Evolutionary conservation across 2,113 vertebrate genomes (phyloP).

Genomic region (Larimichthys polyactis): DNA sequence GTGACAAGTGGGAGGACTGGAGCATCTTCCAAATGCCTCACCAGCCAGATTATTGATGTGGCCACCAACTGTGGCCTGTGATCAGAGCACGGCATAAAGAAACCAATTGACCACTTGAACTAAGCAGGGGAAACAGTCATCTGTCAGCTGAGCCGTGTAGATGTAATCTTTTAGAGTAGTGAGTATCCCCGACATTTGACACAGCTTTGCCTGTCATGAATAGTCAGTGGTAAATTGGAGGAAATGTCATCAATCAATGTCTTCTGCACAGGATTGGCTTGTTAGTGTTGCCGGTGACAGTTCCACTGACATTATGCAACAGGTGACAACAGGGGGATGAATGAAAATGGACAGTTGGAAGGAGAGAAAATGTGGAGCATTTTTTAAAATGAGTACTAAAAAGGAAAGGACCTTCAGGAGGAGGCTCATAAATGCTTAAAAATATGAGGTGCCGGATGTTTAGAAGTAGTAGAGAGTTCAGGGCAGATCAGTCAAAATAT

Average conservation of each 20-base stretch:
- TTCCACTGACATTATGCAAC: neutral
- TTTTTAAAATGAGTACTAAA: constrained; percentile 18
- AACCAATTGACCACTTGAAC: neutral
- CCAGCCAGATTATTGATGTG: constrained; percentile 10
- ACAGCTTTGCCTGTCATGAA: constrained; percentile 12
- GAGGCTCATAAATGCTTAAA: constrained; percentile 36
- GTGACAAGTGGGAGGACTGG: constrained; percentile 9
- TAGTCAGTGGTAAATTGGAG: constrained; percentile 15
- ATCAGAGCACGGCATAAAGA: constrained; percentile 22
- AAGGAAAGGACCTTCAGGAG: neutral
- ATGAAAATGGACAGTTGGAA: constrained; percentile 20
- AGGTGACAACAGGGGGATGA: constrained; percentile 17
- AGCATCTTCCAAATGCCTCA: neutral
- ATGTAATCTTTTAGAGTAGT: constrained; percentile 19
- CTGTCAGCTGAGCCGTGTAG: constrained; percentile 21
- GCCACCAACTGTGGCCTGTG: neutral
- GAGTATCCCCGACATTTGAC: constrained; percentile 14
- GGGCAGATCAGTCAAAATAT: constrained; percentile 27
- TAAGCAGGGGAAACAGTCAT: constrained; percentile 10
- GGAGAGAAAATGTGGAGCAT: constrained; percentile 26
- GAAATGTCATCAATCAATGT: constrained; percentile 46
- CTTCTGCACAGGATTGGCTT: neutral
- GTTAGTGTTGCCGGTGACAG: constrained; percentile 19
- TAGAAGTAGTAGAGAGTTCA: constrained; percentile 18
- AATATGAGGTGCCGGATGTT: constrained; percentile 31